Evolutionary conservation across 1,140 invertebrate species (phyloP).

Genomic region (Scaptomyza hsui): DNA sequence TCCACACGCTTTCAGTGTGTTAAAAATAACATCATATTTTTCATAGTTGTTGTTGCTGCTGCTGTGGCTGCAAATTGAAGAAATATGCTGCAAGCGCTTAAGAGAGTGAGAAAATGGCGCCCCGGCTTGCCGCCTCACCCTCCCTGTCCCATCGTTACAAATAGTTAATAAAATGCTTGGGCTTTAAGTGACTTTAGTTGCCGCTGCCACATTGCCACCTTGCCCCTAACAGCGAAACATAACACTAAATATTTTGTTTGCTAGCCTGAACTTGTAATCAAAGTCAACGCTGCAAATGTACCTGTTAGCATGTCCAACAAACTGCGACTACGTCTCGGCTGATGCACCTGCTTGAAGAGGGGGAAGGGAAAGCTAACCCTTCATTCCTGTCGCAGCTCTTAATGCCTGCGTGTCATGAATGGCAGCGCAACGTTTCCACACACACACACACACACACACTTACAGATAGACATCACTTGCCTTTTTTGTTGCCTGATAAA

Average conservation of each 20-base stretch:
- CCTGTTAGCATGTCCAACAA: conserved; percentile 46
- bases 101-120: conserved; percentile 58
- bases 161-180: conserved; percentile 78
- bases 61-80: conserved; percentile 57
- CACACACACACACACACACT: conserved; percentile 31
- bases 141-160: too few relatives aligned
- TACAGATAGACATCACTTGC: conserved; percentile 42
- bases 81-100: conserved; percentile 64
- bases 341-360: conserved; percentile 32
- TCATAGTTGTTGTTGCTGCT: conserved; percentile 52
- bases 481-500: conserved; percentile 76
- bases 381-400: conserved; percentile 63
- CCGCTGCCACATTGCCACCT: background rate
- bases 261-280: conserved; percentile 40
- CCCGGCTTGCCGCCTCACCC: conserved; percentile 16
- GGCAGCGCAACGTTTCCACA: conserved; percentile 74
- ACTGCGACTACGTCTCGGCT: conserved; percentile 6
- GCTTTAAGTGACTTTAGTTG: conserved; percentile 50
- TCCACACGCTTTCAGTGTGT: conserved; percentile 80
- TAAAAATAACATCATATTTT: conserved; percentile 82
- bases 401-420: conserved; percentile 81
- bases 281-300: conserved; percentile 49
- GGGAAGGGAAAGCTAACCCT: background rate
- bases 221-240: conserved; percentile 22
- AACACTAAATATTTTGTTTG: conserved; percentile 48